phyloP scores from a whole-genome alignment of 2,888 invertebrate genomes.

The Lordiphosa andalusiaca region DNA sequence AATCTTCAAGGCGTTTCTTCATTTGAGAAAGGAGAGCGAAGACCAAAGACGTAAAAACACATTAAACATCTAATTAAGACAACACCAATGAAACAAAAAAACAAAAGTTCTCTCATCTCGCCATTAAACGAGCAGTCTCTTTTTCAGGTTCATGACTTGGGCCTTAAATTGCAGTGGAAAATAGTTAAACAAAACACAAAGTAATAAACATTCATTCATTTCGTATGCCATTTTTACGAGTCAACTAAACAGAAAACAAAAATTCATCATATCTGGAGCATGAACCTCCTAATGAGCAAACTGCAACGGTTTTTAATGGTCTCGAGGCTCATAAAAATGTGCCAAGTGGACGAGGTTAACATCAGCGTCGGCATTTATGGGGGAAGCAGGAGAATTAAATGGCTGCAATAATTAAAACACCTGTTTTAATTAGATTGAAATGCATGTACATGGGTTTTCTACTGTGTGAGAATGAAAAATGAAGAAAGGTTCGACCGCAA shows the following conservation, averaged over 20 bases:
- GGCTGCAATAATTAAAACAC: conserved; percentile 72
- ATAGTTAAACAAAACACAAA: conserved; percentile 52
- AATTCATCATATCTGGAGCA: conserved; percentile 73
- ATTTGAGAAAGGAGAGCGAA: not conserved
- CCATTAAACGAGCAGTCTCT: not conserved
- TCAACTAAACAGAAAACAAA: conserved; percentile 54
- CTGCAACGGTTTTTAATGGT: conserved; percentile 61
- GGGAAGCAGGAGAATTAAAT: conserved; percentile 54
- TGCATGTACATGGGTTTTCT: conserved; percentile 36
- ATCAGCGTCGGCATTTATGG: conserved; percentile 48
- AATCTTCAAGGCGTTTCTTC: not conserved
- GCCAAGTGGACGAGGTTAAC: conserved; percentile 49
- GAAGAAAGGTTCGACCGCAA: conserved; percentile 19
- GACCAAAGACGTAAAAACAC: conserved; percentile 21
- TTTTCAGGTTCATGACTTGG: conserved; percentile 6
- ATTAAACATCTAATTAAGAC: conserved; percentile 53
- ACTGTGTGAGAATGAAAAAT: conserved; percentile 49
- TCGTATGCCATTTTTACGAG: conserved; percentile 52
- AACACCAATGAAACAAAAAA: conserved; percentile 7
- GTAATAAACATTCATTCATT: conserved; percentile 9
- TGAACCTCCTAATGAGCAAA: conserved; percentile 63
- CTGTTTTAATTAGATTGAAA: conserved; percentile 74
- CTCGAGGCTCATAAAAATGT: conserved; percentile 63
- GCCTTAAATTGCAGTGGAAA: conserved; percentile 57
- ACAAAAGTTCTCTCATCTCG: not conserved